These are phyloP conservation scores for Holothuria leucospilota DNA, from an alignment of 53 echinoderm and acorn worm species.

Conservation along the genomic window DNA sequence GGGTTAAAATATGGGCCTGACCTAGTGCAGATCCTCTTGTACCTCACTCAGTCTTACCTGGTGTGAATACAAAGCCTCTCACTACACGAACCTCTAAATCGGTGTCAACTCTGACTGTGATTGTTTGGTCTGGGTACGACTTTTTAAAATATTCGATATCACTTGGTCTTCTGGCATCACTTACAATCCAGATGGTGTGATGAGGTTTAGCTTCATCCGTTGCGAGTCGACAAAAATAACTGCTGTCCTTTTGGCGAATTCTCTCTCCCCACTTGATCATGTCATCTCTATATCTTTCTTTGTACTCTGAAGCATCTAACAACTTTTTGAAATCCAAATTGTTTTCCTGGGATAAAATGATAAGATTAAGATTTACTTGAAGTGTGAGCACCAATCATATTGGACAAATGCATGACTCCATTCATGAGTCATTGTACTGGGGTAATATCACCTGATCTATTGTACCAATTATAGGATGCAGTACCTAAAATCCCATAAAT, in stretches of 20 bases:
- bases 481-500: too few relatives aligned
- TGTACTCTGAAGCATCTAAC: constrained; percentile 84
- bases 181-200: constrained; percentile 83
- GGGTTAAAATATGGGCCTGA: too few relatives aligned
- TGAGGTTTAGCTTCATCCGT: constrained; percentile 45
- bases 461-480: too few relatives aligned
- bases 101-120: constrained; percentile 83
- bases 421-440: too few relatives aligned
- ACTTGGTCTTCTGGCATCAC: constrained; percentile 85
- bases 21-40: too few relatives aligned
- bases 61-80: constrained; percentile 77
- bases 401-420: background rate
- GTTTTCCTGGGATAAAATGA: constrained; percentile 64
- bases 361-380: too few relatives aligned
- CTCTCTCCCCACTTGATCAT: constrained; percentile 97
- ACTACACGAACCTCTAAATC: constrained; percentile 62
- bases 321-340: constrained; percentile 76
- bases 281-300: constrained; percentile 84
- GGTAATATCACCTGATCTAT: too few relatives aligned
- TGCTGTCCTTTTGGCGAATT: constrained; percentile 70
- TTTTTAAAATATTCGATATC: constrained; percentile 82
- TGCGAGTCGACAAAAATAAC: constrained; percentile 86
- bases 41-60: background rate
- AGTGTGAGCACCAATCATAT: background rate
- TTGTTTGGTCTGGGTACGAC: constrained; percentile 62